These are phyloP conservation scores for Euphydryas editha DNA, from an alignment of 2,888 invertebrate species.

Conservation along the genomic window DNA sequence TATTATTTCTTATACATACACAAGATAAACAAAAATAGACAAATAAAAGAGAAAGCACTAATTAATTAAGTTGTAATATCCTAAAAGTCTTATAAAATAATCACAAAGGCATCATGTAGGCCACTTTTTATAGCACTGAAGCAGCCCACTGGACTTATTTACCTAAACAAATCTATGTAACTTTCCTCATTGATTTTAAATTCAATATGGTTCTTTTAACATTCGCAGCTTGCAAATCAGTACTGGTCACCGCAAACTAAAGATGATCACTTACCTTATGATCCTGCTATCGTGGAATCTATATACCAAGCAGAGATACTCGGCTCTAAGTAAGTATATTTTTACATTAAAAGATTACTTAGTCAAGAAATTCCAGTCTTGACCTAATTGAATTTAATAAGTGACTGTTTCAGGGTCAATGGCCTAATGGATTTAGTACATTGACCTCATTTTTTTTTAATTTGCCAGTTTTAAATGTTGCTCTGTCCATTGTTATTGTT, in stretches of 20 bases:
- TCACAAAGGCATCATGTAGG: constrained; percentile 41
- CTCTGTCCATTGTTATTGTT: background rate
- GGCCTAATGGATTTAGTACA: constrained; percentile 69
- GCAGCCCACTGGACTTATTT: constrained; percentile 71
- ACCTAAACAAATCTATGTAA: constrained; percentile 68
- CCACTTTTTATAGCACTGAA: constrained; percentile 41
- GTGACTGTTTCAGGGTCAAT: constrained; percentile 67
- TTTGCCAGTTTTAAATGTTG: constrained; percentile 49
- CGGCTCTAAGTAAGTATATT: constrained; percentile 87
- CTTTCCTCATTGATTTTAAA: constrained; percentile 74
- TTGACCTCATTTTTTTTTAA: constrained; percentile 69
- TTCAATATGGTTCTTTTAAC: constrained; percentile 70
- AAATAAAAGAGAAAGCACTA: background rate
- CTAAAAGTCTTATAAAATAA: background rate
- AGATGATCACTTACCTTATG: constrained; percentile 88
- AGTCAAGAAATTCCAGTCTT: constrained; percentile 47
- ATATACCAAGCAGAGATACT: constrained; percentile 95
- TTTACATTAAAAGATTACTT: constrained; percentile 29
- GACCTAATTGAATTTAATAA: constrained; percentile 75
- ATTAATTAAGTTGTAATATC: background rate
- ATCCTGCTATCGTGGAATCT: constrained; percentile 92
- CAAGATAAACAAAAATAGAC: background rate
- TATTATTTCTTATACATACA: too few species aligned
- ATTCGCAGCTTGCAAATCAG: constrained; percentile 91
- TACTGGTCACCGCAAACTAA: constrained; percentile 96